Percentiles rank a stretch among this genome's conserved stretches.
These are phyloP conservation scores for Zaprionus taronus DNA, from an alignment of 1,140 invertebrate genomes.

Conservation along the genomic window DNA sequence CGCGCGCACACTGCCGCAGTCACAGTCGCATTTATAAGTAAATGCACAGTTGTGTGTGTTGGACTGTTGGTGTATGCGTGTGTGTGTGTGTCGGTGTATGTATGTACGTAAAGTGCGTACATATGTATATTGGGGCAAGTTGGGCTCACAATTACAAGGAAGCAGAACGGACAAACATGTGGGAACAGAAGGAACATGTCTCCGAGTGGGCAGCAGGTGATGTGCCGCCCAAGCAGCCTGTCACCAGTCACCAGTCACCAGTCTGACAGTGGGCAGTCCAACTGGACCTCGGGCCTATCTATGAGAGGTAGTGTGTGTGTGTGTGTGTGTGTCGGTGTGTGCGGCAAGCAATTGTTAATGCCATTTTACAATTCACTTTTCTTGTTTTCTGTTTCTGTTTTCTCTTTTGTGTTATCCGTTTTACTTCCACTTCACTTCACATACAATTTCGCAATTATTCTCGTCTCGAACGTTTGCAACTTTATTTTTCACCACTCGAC, in stretches of 20 bases:
- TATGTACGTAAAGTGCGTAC: slow-evolving; percentile 37
- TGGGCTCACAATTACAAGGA: slow-evolving; percentile 18
- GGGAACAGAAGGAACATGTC: neutral
- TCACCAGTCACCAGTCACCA: slow-evolving; percentile 2
- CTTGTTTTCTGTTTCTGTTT: slow-evolving; percentile 4
- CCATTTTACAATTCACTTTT: slow-evolving; percentile 27
- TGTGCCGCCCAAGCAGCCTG: neutral
- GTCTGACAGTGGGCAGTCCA: neutral
- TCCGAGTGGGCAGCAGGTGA: slow-evolving; percentile 17
- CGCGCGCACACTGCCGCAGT: slow-evolving; percentile 27
- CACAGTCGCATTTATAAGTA: slow-evolving; percentile 23
- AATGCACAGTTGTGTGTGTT: slow-evolving; percentile 2
- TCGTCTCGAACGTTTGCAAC: slow-evolving; percentile 54
- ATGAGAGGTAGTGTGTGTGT: neutral
- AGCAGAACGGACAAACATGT: slow-evolving; percentile 6
- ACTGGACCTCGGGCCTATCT: neutral
- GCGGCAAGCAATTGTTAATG: slow-evolving; percentile 17
- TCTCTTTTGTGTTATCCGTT: slow-evolving; percentile 20
- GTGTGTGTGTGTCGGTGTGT: neutral
- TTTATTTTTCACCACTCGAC: slow-evolving; percentile 79
- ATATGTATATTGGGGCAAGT: slow-evolving; percentile 48
- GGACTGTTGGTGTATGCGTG: slow-evolving; percentile 16
- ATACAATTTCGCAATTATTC: slow-evolving; percentile 43
- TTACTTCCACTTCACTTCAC: slow-evolving; percentile 36
- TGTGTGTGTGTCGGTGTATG: neutral